These are phyloP conservation scores for Coelogynopora nodosa DNA, from an alignment of 2,888 invertebrate genomes.

Conservation along the genomic window DNA sequence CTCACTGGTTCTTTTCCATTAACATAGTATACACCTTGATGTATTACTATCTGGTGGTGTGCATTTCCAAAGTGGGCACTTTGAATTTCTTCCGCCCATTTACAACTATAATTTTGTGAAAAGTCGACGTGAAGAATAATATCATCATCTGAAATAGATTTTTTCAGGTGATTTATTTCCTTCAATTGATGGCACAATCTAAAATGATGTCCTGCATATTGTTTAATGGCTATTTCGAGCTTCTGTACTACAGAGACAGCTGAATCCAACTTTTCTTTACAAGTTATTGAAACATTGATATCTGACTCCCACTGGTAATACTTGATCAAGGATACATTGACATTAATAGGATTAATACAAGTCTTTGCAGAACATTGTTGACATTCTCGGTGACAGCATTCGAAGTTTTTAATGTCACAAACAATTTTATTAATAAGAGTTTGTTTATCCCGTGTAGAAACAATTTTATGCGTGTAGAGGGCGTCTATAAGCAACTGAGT, in stretches of 20 bases:
- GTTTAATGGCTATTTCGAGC: conserved; percentile 11
- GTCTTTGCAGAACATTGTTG: conserved; percentile 16
- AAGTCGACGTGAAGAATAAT: conserved; percentile 32
- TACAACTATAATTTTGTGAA: conserved; percentile 29
- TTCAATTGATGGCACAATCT: conserved; percentile 32
- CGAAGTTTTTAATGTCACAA: conserved; percentile 17
- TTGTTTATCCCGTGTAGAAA: neutral
- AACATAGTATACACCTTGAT: conserved; percentile 25
- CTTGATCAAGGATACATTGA: conserved; percentile 23
- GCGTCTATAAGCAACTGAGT: neutral
- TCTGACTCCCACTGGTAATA: conserved; percentile 24
- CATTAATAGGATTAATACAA: conserved; percentile 12
- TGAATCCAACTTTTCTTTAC: conserved; percentile 8
- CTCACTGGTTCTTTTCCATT: conserved; percentile 9
- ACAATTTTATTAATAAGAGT: conserved; percentile 13
- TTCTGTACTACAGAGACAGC: conserved; percentile 29
- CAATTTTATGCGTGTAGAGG: neutral
- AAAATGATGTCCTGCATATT: neutral
- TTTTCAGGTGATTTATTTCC: conserved; percentile 1
- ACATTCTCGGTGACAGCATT: conserved; percentile 28
- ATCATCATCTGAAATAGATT: neutral
- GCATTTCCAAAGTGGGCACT: conserved; percentile 13
- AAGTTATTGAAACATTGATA: conserved; percentile 19
- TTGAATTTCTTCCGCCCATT: conserved; percentile 29
- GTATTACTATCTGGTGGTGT: conserved; percentile 26